A percentile compares a stretch with the other conserved stretches of the same genome.
phyloP scores from a whole-genome alignment of 1,140 invertebrate genomes.

The Araneus ventricosus region DNA sequence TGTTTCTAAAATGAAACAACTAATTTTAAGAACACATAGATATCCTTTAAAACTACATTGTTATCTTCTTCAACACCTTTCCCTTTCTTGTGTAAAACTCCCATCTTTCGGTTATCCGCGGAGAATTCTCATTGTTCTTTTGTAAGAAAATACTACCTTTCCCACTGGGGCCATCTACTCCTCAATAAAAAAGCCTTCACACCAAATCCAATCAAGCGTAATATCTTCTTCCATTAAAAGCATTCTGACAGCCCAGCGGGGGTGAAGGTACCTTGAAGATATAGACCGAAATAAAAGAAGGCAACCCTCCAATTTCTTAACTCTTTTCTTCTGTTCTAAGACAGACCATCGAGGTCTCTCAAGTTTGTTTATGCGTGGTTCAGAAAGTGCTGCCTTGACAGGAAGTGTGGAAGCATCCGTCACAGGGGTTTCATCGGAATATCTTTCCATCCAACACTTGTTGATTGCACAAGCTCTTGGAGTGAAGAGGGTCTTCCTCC shows the following conservation, averaged over 20 bases:
- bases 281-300: not conserved
- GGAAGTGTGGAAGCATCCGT: constrained; percentile 8
- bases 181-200: not conserved
- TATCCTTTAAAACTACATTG: too few species aligned
- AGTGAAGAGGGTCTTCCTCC: constrained; percentile 2
- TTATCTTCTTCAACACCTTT: too few species aligned
- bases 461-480: constrained; percentile 11
- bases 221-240: not conserved
- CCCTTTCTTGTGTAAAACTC: too few species aligned
- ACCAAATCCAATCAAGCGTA: constrained; percentile 6
- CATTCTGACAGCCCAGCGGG: not conserved
- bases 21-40: too few species aligned
- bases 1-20: too few species aligned
- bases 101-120: too few species aligned
- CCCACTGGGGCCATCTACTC: not conserved
- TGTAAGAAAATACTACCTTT: not conserved
- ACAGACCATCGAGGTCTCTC: not conserved
- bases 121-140: not conserved
- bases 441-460: not conserved
- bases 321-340: not conserved
- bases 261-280: not conserved
- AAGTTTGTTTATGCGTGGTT: constrained; percentile 26
- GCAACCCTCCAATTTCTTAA: not conserved
- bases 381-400: constrained; percentile 12
- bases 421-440: constrained; percentile 6